A percentile compares a stretch with the other conserved stretches of the same genome.
These are phyloP conservation scores for Eulithis prunata DNA, from an alignment of 2,888 invertebrate genomes.

Conservation along the genomic window DNA sequence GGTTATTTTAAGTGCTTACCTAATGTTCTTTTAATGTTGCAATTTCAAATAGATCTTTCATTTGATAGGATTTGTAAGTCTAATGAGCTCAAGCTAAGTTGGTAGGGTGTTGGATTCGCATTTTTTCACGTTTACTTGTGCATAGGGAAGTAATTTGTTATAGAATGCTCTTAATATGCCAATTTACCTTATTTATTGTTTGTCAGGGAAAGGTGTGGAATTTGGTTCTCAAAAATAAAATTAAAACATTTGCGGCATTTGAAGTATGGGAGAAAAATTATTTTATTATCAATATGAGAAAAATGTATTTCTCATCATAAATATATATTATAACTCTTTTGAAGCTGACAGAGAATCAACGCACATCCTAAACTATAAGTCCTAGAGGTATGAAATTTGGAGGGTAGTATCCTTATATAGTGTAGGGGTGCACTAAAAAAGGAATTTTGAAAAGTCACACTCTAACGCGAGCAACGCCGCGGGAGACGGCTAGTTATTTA, in stretches of 20 bases:
- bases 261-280: not conserved
- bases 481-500: too few relatives aligned
- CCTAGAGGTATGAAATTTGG: too few relatives aligned
- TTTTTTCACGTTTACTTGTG: constrained; percentile 48
- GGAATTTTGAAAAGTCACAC: too few relatives aligned
- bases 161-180: constrained; percentile 44
- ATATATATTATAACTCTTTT: too few relatives aligned
- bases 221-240: not conserved
- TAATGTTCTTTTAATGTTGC: constrained; percentile 11
- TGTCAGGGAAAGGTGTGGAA: constrained; percentile 22
- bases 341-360: too few relatives aligned
- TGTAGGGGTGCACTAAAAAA: too few relatives aligned
- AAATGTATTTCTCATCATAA: too few relatives aligned
- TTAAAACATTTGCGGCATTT: constrained; percentile 1
- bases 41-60: constrained; percentile 24
- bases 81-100: constrained; percentile 30
- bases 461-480: too few relatives aligned
- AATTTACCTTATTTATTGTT: constrained; percentile 40
- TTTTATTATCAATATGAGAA: too few relatives aligned
- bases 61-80: not conserved
- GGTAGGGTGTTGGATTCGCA: constrained; percentile 31
- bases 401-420: too few relatives aligned
- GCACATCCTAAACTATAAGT: too few relatives aligned
- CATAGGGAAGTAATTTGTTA: constrained; percentile 53
- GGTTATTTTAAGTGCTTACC: constrained; percentile 10